phyloP scores from a whole-genome alignment of 1,140 invertebrate genomes.

The Leguminivora glycinivorella region DNA sequence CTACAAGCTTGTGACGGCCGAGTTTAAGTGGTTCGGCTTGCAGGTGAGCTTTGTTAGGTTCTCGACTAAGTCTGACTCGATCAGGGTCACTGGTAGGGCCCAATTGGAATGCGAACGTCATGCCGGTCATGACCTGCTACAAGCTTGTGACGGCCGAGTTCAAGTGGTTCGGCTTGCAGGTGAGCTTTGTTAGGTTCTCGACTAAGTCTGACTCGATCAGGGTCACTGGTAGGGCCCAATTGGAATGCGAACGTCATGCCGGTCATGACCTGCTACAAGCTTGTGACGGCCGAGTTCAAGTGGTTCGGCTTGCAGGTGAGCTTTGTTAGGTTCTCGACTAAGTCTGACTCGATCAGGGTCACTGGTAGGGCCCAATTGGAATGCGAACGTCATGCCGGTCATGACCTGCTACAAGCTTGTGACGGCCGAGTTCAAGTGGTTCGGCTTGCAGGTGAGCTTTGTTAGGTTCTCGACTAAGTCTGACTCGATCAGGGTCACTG shows the following conservation, averaged over 20 bases:
- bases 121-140: conserved; percentile 99
- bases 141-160: conserved; percentile 99
- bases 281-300: conserved; percentile 98
- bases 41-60: conserved; percentile 80
- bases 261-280: conserved; percentile 99
- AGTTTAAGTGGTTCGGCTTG: conserved; percentile 99
- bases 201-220: conserved; percentile 94
- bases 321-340: conserved; percentile 74
- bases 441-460: conserved; percentile 89
- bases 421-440: conserved; percentile 99
- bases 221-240: conserved; percentile 88
- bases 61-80: conserved; percentile 87
- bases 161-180: conserved; percentile 99
- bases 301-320: conserved; percentile 96
- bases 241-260: conserved; percentile 92
- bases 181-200: conserved; percentile 57
- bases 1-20: conserved; percentile 98
- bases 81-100: conserved; percentile 91
- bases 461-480: conserved; percentile 83
- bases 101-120: conserved; percentile 88
- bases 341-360: conserved; percentile 96
- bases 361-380: conserved; percentile 89
- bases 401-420: conserved; percentile 99
- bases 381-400: conserved; percentile 88
- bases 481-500: conserved; percentile 95